A percentile compares a stretch with the other conserved stretches of the same genome.
Conservation (phyloP, 2,113 vertebrate genomes). For the Oceanodroma tethys region DNA sequence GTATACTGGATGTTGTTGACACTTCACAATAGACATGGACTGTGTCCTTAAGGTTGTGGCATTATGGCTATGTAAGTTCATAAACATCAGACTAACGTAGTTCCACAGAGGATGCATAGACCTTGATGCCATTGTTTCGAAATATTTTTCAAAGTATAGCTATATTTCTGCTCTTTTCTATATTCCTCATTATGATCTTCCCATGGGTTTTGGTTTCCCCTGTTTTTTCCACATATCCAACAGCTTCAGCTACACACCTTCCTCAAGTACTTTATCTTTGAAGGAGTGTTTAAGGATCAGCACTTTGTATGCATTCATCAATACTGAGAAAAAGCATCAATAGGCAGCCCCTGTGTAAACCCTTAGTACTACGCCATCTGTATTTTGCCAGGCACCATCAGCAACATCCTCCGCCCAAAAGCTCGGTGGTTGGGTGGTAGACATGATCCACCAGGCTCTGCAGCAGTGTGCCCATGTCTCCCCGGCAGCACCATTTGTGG, state of each 20-base stretch:
- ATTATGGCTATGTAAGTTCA: not conserved
- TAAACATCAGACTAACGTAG: not conserved
- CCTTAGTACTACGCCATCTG: rapidly evolving
- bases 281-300: not conserved
- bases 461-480: rapidly evolving
- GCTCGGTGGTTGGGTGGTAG: rapidly evolving
- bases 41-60: not conserved
- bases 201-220: rapidly evolving
- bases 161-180: not conserved
- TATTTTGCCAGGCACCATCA: not conserved
- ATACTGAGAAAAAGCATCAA: not conserved
- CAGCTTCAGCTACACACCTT: not conserved
- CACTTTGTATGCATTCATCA: not conserved
- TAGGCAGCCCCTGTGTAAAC: not conserved
- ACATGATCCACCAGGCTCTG: not conserved
- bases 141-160: not conserved
- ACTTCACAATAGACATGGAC: not conserved
- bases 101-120: not conserved
- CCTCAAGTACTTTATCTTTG: not conserved
- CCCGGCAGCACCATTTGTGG: not conserved
- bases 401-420: not conserved
- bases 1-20: not conserved
- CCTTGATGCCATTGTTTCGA: not conserved
- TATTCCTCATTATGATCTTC: not conserved
- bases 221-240: not conserved